Evolutionary conservation across 2,113 vertebrate species (phyloP).

Genomic region (Mugil cephalus): DNA sequence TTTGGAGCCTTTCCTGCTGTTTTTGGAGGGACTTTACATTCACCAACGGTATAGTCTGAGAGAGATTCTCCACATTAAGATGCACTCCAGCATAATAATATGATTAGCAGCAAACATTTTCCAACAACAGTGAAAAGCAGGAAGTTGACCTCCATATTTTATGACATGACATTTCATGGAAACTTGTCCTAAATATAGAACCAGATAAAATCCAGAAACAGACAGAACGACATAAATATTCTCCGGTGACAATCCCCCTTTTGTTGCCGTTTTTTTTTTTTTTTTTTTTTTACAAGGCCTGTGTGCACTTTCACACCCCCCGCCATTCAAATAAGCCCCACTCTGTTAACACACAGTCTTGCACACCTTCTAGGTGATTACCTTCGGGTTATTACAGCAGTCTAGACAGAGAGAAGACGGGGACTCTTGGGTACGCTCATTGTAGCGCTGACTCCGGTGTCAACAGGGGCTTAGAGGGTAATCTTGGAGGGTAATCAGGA

Average conservation of each 20-base stretch:
- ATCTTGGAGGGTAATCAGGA: constrained; percentile 22
- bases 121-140: constrained; percentile 24
- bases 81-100: neutral
- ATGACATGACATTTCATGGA: constrained; percentile 62
- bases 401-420: constrained; percentile 75
- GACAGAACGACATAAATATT: constrained; percentile 63
- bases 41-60: neutral
- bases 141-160: constrained; percentile 22
- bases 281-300: constrained; percentile 58
- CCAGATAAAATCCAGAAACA: constrained; percentile 60
- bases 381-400: constrained; percentile 67
- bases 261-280: constrained; percentile 69
- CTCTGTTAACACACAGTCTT: constrained; percentile 55
- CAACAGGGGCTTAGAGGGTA: constrained; percentile 55
- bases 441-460: constrained; percentile 53
- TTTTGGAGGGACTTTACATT: constrained; percentile 13
- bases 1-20: neutral
- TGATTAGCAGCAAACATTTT: neutral
- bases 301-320: constrained; percentile 53
- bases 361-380: constrained; percentile 56
- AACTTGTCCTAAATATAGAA: constrained; percentile 65
- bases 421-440: constrained; percentile 63
- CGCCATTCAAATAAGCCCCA: constrained; percentile 37
- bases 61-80: neutral
- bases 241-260: constrained; percentile 53